phyloP scores from a whole-genome alignment of 2,797 vertebrate genomes.

The Acanthurus tractus region DNA sequence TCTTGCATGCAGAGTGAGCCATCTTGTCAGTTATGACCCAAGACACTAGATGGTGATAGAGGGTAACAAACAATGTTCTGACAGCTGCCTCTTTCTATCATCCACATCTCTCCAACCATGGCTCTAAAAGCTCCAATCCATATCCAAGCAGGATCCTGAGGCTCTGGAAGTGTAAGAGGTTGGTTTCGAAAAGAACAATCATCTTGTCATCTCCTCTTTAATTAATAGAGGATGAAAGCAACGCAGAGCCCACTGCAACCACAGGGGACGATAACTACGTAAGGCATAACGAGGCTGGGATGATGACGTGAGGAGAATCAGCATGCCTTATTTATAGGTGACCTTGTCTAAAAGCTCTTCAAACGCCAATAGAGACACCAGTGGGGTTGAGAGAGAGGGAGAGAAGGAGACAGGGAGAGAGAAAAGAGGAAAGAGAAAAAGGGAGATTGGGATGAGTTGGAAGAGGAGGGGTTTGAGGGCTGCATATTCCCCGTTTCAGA shows the following conservation, averaged over 20 bases:
- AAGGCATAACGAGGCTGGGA: conserved; percentile 69
- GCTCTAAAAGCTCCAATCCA: conserved; percentile 63
- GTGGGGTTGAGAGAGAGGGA: conserved; percentile 40
- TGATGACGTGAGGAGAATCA: conserved; percentile 77
- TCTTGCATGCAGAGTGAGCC: conserved; percentile 13
- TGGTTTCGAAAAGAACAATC: conserved; percentile 60
- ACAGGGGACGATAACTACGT: conserved; percentile 62
- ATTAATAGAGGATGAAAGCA: conserved; percentile 65
- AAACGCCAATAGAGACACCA: conserved; percentile 64
- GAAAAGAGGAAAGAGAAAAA: conserved; percentile 20
- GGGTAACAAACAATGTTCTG: conserved; percentile 41
- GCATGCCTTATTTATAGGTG: conserved; percentile 84
- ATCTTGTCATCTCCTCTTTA: conserved; percentile 67
- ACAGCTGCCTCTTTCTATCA: conserved; percentile 63
- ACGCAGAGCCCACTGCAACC: conserved; percentile 49
- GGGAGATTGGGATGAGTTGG: conserved; percentile 41
- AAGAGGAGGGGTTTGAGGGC: conserved; percentile 45
- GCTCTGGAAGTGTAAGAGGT: conserved; percentile 57
- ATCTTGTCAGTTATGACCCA: conserved; percentile 39
- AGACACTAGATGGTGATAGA: conserved; percentile 81
- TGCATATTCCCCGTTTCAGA: conserved; percentile 39
- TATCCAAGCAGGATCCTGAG: conserved; percentile 49
- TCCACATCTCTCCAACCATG: conserved; percentile 10
- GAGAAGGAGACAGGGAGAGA: background rate
- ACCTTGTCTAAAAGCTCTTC: conserved; percentile 84